Evolutionary conservation across 2,888 invertebrate species (phyloP).

Genomic region (Acrobasis consociella): DNA sequence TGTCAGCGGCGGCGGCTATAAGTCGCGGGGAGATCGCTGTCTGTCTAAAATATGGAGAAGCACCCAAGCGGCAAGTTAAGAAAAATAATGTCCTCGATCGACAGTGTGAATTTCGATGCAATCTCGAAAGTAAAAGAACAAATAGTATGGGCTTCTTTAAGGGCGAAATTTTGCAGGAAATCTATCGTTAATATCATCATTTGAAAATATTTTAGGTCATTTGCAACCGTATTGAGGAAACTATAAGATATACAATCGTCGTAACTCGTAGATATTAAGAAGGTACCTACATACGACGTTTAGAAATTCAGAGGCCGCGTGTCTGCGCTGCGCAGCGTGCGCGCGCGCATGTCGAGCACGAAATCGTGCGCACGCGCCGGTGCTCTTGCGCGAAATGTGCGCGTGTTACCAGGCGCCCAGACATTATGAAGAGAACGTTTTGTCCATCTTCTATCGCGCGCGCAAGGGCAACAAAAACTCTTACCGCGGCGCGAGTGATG

Average conservation of each 20-base stretch:
- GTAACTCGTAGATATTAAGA: background rate
- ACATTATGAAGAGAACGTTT: constrained; percentile 33
- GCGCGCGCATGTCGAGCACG: constrained; percentile 61
- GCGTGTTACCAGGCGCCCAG: constrained; percentile 71
- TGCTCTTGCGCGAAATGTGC: constrained; percentile 81
- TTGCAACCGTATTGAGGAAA: background rate
- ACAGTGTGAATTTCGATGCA: no score
- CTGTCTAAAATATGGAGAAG: no score
- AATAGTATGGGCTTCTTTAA: no score
- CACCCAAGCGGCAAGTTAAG: no score
- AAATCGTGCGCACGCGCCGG: constrained; percentile 68
- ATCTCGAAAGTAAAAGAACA: no score
- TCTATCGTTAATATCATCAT: no score
- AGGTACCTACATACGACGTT: background rate
- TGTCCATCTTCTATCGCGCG: background rate
- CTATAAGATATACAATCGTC: background rate
- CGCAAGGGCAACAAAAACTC: background rate
- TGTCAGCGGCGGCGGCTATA: no score
- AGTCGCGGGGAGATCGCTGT: no score
- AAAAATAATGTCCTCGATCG: no score
- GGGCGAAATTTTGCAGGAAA: no score
- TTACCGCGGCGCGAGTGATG: background rate
- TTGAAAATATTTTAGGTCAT: no score
- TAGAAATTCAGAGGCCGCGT: background rate
- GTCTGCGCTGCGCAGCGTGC: constrained; percentile 38